phyloP scores from a whole-genome alignment of 1,140 invertebrate species.

The Myzus persicae region DNA sequence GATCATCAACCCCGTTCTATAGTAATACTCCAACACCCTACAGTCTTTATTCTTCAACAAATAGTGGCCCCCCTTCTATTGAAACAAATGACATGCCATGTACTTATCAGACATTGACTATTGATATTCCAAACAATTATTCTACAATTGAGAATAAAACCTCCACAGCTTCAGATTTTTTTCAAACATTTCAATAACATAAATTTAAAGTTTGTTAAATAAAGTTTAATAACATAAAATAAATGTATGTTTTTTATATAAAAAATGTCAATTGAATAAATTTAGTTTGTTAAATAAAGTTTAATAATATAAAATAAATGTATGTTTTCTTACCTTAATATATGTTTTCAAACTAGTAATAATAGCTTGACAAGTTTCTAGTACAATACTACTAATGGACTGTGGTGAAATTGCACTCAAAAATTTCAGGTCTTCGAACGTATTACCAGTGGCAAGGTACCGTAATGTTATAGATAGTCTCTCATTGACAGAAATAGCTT shows the following conservation, averaged over 20 bases:
- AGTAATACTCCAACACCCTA: not conserved
- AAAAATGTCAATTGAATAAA: too few species aligned
- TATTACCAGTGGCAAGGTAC: slow-evolving; percentile 64
- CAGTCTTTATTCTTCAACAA: slow-evolving; percentile 23
- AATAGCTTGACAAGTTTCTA: slow-evolving; percentile 62
- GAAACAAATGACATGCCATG: not conserved
- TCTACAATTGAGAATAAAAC: slow-evolving; percentile 8
- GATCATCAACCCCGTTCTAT: not conserved
- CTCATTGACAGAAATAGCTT: slow-evolving; percentile 63
- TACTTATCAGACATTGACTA: slow-evolving; percentile 17
- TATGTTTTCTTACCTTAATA: slow-evolving; percentile 38
- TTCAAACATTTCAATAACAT: not conserved
- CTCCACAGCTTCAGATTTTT: slow-evolving; percentile 8
- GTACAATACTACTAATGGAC: slow-evolving; percentile 61
- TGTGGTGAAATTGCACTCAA: slow-evolving; percentile 62
- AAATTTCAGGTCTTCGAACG: slow-evolving; percentile 64
- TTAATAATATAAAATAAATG: slow-evolving; percentile 49
- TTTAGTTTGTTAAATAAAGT: too few species aligned
- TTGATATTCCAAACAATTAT: slow-evolving; percentile 27
- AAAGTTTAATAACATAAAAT: too few species aligned
- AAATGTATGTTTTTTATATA: too few species aligned
- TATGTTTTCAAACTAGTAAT: slow-evolving; percentile 50
- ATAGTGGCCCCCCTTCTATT: not conserved
- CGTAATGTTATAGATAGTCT: slow-evolving; percentile 64
- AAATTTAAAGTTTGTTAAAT: too few species aligned